phyloP scores from a whole-genome alignment of 2,113 vertebrate species.

The Lepus europaeus region DNA sequence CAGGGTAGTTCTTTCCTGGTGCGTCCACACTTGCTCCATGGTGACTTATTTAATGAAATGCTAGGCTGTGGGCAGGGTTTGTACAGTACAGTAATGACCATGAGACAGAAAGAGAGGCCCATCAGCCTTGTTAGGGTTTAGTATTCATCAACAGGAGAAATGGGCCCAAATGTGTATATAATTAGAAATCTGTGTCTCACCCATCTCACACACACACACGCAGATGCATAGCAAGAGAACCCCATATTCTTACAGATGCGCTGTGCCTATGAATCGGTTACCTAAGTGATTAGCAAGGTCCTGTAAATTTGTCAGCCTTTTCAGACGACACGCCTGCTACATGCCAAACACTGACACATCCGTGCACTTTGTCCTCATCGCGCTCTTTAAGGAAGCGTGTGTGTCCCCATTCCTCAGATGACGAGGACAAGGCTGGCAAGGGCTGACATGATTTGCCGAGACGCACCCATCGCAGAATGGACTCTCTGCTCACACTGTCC shows the following conservation, averaged over 20 bases:
- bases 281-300: not conserved
- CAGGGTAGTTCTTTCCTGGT: not conserved
- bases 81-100: not conserved
- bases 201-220: not conserved
- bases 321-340: not conserved
- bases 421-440: not conserved
- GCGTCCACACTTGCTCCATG: not conserved
- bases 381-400: not conserved
- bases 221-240: not conserved
- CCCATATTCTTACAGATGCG: not conserved
- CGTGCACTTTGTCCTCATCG: not conserved
- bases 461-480: not conserved
- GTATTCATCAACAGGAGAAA: not conserved
- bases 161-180: not conserved
- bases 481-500: not conserved
- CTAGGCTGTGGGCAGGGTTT: not conserved
- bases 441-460: not conserved
- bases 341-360: not conserved
- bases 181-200: not conserved
- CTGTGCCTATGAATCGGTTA: not conserved
- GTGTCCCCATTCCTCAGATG: conserved; percentile 24
- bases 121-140: not conserved
- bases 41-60: not conserved
- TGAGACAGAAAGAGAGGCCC: not conserved
- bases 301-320: not conserved